Conservation (phyloP, 2,797 vertebrate species). For the Semotilus atromaculatus region DNA sequence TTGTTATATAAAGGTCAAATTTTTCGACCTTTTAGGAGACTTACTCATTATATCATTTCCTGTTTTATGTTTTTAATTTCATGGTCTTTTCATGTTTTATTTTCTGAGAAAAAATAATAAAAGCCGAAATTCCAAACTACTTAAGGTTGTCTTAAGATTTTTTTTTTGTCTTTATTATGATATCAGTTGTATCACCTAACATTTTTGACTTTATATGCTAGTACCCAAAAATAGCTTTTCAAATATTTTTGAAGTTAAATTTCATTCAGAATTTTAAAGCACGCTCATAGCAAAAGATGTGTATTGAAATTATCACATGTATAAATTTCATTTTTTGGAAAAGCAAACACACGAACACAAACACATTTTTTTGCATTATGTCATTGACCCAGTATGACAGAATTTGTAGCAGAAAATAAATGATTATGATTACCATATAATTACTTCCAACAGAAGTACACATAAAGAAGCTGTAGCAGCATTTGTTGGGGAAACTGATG, state of each 20-base stretch:
- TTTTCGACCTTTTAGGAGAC: neutral
- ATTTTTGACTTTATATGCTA: neutral
- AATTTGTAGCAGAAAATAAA: neutral
- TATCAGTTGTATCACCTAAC: neutral
- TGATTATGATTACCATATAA: slow-evolving; percentile 69
- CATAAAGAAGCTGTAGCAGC: slow-evolving; percentile 75
- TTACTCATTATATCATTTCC: neutral
- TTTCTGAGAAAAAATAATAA: neutral
- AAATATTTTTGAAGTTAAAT: neutral
- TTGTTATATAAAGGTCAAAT: neutral
- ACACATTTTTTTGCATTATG: neutral
- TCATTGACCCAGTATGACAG: neutral
- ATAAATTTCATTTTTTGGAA: neutral
- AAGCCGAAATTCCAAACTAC: neutral
- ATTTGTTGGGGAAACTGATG: slow-evolving; percentile 68
- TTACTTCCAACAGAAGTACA: slow-evolving; percentile 73
- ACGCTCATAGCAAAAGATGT: neutral
- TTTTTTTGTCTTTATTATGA: neutral
- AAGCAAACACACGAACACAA: neutral
- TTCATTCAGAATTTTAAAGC: neutral
- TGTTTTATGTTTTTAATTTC: neutral
- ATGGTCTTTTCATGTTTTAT: neutral
- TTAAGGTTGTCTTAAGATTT: neutral
- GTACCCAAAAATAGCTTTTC: neutral
- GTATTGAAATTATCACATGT: neutral